Base-by-base conservation (phyloP, 2,113 vertebrate genomes). In the Raphicerus campestris region DNA sequence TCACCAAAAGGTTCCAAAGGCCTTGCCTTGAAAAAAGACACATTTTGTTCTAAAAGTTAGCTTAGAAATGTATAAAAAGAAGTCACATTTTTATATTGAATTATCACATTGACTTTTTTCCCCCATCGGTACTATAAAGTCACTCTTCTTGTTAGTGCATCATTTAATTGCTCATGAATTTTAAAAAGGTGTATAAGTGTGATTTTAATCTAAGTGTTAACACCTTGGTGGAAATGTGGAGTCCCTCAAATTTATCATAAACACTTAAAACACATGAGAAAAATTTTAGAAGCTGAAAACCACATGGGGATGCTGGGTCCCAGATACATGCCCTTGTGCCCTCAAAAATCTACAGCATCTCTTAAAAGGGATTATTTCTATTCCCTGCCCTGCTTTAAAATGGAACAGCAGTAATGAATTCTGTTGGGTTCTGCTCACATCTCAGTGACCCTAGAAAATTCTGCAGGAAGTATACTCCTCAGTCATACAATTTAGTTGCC, bases 1-100 rank as follows among this genome's bases (percentile, higher is more conserved):
- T 95, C 77, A 96, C 47, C 92, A 95, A 97, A 70, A 73, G 73
- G 19, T 96, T 97, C 92, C 81, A 96, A 87, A 42, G 75, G 5
- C 6, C 70, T 87, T 82, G 49, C 35, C 82, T 93, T 96, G 56
- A 94, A 63, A 84, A 83, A 60, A 78, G 60, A 73, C 5, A 66
- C 13, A 61, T 61, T 60, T 32, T 91, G 35, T 90, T 70, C 63
- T 39, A 87, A 87, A 93, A 60, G 39, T 70, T 84, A 45, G 85
- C 92, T 92, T 91, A 73, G 45, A 94, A 94, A 87, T 89, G 6
- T 77, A n/a, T 60, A 28, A 75, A 91, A 66, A 49, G 39, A 89
- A 82, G 32, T 78, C 26, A 30, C 24, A 70, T 84, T 84, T 97
- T 95, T 86, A 84, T 61, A 92, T 8, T 66, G 70, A 94, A 91